Conservation (phyloP, 2,888 invertebrate genomes). For the Mystacides longicornis region DNA sequence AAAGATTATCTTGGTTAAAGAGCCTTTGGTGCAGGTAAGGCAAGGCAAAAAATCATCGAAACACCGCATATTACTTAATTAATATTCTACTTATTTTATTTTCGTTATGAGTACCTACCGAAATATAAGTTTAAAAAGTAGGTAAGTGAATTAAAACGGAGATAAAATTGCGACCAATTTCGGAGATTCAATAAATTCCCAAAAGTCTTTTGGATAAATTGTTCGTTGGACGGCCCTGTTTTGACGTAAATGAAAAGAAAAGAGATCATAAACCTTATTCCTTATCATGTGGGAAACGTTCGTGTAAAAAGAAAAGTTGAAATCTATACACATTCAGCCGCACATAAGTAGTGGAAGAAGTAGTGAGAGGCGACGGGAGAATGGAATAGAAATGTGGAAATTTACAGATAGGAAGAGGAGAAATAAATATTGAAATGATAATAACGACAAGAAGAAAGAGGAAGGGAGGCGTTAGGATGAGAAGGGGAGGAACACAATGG, state of each 20-base stretch:
- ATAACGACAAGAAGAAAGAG: background rate
- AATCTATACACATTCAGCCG: background rate
- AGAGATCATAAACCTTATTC: background rate
- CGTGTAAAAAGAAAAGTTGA: background rate
- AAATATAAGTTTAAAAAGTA: no score
- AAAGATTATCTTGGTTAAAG: no score
- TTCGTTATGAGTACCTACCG: no score
- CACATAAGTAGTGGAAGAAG: background rate
- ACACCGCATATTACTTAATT: no score
- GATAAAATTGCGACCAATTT: no score
- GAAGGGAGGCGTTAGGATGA: background rate
- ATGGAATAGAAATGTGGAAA: background rate
- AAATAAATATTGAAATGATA: background rate
- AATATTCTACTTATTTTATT: no score
- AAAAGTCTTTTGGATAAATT: no score
- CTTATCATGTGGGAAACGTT: background rate
- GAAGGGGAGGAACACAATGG: slow-evolving; percentile 5
- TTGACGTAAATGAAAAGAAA: background rate
- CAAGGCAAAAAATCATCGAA: no score
- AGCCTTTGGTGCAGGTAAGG: no score
- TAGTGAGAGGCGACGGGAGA: background rate
- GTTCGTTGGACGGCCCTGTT: no score
- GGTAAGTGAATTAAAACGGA: no score
- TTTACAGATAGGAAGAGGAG: background rate
- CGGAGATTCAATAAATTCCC: no score